Evolutionary conservation across 1,140 invertebrate species (phyloP), one percentile per base, ranked within the genome.

Genomic region (Cydia fagiglandana): DNA sequence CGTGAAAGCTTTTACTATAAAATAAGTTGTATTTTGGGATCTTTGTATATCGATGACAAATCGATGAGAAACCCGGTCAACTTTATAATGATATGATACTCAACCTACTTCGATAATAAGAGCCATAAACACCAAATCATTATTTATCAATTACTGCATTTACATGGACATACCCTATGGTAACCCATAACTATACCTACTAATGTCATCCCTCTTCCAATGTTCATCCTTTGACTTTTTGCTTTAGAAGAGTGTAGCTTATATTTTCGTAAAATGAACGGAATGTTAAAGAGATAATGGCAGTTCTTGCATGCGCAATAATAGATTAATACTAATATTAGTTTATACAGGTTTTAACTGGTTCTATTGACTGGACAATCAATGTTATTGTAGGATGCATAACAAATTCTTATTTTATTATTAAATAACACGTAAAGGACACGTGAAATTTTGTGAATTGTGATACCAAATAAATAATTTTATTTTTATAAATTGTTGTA

Each of bases 301-400:
- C 13, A 47, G 45, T 47, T 47, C 10, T 15, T 47, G 45, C 45
- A 56, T 17, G 53, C 53, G n/a, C 53, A 13, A 6, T n/a, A 17
- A 17, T 17, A 17, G n/a, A 13, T 17, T 6, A 9, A 3, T 50
- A 50, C 2, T 50, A 0, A n/a, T 50, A 34, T 34, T 17, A 56
- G 53, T 56, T 56, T 56, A 56, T 56, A 56, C 53, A 17, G n/a
- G 15, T 56, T n/a, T 56, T 56, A 17, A 56, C 53, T 56, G 53
- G 53, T 56, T 56, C n/a, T 56, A 56, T 17, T 56, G 53, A 56
- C 53, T 56, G 50, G 12, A 53, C 9, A 6, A 56, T 17, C 1
- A 56, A 56, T 56, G 53, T 56, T 56, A 17, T 50, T 17, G 17
- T 17, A n/a, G 50, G 15, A n/a, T 53, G 6, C n/a, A 56, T 56